Base-by-base conservation (phyloP, 92 coral and sea anemone species). In the Siderastrea siderea region DNA sequence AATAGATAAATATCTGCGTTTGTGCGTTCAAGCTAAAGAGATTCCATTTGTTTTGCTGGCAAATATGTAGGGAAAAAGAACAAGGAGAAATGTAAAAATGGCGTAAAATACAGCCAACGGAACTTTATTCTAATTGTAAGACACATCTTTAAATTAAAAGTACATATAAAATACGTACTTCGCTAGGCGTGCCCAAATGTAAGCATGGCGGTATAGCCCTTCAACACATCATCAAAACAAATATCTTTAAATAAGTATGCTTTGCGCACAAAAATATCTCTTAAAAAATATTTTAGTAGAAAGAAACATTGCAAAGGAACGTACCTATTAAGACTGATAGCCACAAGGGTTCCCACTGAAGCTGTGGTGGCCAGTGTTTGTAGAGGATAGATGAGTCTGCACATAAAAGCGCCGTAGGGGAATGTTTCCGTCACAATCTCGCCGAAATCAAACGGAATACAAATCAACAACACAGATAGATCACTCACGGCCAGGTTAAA, bases 291-390 rank as follows among this genome's bases (percentile, higher is more conserved):
- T 47, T 16, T 48, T 5, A 43, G 6, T 74, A 9, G 6, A 84
- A 51, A 45, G 57, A 7, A 11, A 50, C 3, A 60, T 17, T 71
- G 45, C 2, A 38, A 14, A 3, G 12, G 13, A 45, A 83, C 97
- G 90, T 80, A 94, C 99, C 99, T 92, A 68, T 95, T 98, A 1
- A 98, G 93, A 51, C 99, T 98, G 49, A 98, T 98, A 0, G 99
- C 98, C 11, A 98, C 99, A 49, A 98, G 87, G 5, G 99, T 96
- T 52, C 98, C 98, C 0, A 98, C 99, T 0, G 99, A 98, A 4
- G 99, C 99, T 0, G 98, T 98, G 0, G 98, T 85, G 0, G 99
- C 99, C 95, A 98, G 89, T 8, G 99, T 98, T 84, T 98, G 99
- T 19, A 98, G 84, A 4, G 99, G 99, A 65, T 90, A 92, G 44